Conservation (phyloP, 2,113 vertebrate genomes). For the Sceloporus tristichus region DNA sequence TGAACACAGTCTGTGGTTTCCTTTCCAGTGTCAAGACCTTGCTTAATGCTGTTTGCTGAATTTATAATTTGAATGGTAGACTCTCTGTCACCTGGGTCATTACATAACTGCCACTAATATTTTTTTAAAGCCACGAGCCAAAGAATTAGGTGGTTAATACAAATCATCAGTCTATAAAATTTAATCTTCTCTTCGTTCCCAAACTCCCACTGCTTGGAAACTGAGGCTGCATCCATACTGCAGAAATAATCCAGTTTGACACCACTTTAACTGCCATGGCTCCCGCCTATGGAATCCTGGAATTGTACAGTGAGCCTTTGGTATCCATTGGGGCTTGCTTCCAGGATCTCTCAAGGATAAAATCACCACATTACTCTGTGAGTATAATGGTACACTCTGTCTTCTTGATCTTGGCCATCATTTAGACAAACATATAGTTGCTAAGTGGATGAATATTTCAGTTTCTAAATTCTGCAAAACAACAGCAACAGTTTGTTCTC, state of each 20-base stretch:
- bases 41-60: conserved; percentile 59
- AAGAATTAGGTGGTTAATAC: background rate
- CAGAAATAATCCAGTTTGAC: too few species aligned
- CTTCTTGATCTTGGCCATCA: too few species aligned
- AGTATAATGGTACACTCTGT: too few species aligned
- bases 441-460: background rate
- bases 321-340: too few species aligned
- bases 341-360: too few species aligned
- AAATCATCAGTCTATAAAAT: background rate
- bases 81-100: background rate
- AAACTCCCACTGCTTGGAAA: background rate
- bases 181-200: background rate
- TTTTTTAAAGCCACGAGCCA: background rate
- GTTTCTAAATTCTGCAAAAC: background rate
- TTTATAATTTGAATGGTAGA: conserved; percentile 63
- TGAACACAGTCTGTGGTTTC: background rate
- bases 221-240: too few species aligned
- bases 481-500: background rate
- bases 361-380: too few species aligned
- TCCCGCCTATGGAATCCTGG: too few species aligned
- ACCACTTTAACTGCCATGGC: too few species aligned
- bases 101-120: background rate
- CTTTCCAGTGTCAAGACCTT: conserved; percentile 20
- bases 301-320: too few species aligned
- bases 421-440: background rate